Conservation (phyloP, 2,797 vertebrate genomes). For the Schizopygopsis malacanthus region DNA sequence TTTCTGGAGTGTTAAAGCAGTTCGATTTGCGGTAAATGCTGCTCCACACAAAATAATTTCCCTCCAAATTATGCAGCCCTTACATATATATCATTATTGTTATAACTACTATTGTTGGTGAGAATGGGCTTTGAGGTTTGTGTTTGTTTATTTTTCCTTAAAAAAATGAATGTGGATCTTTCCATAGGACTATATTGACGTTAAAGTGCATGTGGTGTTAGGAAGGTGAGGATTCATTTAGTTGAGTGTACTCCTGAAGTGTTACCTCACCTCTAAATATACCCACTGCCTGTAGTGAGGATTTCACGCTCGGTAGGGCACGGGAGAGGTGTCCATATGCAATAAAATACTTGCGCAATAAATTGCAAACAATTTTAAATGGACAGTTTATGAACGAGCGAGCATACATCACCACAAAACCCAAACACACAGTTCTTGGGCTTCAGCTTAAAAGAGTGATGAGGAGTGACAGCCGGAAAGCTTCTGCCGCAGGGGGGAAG, state of each 20-base stretch:
- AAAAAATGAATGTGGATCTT: background rate
- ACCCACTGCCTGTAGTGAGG: slow-evolving; percentile 30
- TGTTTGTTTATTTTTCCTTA: too few relatives aligned
- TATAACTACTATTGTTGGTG: background rate
- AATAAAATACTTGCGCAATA: background rate
- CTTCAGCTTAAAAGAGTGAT: slow-evolving; percentile 35
- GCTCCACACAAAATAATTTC: too few relatives aligned
- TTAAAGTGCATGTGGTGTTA: slow-evolving; percentile 9
- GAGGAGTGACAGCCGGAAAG: slow-evolving; percentile 36
- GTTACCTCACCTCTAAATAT: slow-evolving; percentile 44
- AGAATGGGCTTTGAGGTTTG: background rate
- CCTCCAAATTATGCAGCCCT: background rate
- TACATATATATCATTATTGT: background rate
- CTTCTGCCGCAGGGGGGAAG: slow-evolving; percentile 5
- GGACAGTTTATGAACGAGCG: background rate
- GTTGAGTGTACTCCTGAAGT: background rate
- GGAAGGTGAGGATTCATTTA: slow-evolving; percentile 14
- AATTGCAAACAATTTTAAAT: background rate
- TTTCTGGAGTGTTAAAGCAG: background rate
- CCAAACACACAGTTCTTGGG: background rate
- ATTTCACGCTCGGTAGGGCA: slow-evolving; percentile 35
- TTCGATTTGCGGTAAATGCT: too few relatives aligned
- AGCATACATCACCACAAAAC: background rate
- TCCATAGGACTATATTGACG: background rate
- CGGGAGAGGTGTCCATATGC: background rate